phyloP scores from a whole-genome alignment of 2,113 vertebrate genomes.

The Galemys pyrenaicus region DNA sequence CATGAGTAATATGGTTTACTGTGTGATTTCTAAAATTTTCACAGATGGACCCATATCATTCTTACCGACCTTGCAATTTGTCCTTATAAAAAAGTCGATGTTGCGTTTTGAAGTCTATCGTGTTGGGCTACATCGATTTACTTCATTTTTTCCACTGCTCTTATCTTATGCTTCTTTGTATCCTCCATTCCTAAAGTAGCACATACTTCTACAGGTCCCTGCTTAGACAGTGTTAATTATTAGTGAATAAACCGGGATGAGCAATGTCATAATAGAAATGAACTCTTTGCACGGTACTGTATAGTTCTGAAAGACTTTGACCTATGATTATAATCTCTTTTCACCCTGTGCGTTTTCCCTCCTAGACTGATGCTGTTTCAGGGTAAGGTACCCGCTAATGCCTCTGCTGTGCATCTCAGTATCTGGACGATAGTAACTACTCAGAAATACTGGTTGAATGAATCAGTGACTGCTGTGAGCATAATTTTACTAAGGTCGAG shows the following conservation, averaged over 20 bases:
- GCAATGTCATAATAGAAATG: background rate
- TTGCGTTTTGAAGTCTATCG: background rate
- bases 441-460: background rate
- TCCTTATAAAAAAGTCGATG: background rate
- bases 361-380: background rate
- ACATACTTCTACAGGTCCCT: background rate
- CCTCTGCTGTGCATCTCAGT: background rate
- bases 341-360: background rate
- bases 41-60: background rate
- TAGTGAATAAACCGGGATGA: background rate
- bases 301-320: background rate
- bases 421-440: background rate
- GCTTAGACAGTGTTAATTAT: background rate
- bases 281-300: background rate
- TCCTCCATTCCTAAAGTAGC: background rate
- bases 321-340: background rate
- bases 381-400: background rate
- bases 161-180: background rate
- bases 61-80: background rate
- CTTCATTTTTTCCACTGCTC: background rate
- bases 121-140: background rate
- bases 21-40: background rate
- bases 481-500: constrained; percentile 21
- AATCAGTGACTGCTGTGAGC: background rate
- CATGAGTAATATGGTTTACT: background rate